Base-by-base conservation (phyloP, 2,113 vertebrate species). In the Pseudolaguvia tuberculata region DNA sequence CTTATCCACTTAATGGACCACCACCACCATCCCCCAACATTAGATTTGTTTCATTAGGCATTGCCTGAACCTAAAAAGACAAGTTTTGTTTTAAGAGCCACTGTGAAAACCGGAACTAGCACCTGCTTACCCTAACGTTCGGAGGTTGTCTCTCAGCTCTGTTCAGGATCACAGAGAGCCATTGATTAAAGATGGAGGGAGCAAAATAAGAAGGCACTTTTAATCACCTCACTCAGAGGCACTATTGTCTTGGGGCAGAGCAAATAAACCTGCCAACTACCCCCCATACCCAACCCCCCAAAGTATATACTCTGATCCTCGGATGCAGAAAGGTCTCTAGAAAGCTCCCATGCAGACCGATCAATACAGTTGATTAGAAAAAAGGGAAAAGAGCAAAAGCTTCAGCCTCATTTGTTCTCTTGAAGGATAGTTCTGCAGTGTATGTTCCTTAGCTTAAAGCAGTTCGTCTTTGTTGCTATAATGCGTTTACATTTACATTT, bases 1-100 rank as follows among this genome's bases (percentile, higher is more conserved):
- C 91, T 91, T 90, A 90, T 90, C 89, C 87, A 86, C 90, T 89
- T 89, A 89, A 91, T 91, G 81, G 88, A 89, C 88, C 85, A 82
- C 76, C 66, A 42, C 69, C 61, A 31, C 39, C 17, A n/a, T 79
- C 70, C 42, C 58, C 68, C 79, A 58, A 71, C 79, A 84, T 88
- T 84, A 82, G 84, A 85, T 85, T 89, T 85, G 82, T 87, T 89
- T 91, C 89, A 91, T 90, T 91, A 88, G 87, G 84, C 81, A 74
- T 78, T 61, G 80, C 57, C n/a, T 14, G 75, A 82, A 78, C 84
- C 85, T 83, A 83, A 88, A 86, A 90, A 86, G 82, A 82, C 82
- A 80, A 72, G 74, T 80, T 83, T 42, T 79, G 74, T 85, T 72
- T 82, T 83, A 81, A 65, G 74, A 21, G 73, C 77, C 48, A 57